Conservation (phyloP, 1,140 invertebrate genomes). For the Anastrepha obliqua region DNA sequence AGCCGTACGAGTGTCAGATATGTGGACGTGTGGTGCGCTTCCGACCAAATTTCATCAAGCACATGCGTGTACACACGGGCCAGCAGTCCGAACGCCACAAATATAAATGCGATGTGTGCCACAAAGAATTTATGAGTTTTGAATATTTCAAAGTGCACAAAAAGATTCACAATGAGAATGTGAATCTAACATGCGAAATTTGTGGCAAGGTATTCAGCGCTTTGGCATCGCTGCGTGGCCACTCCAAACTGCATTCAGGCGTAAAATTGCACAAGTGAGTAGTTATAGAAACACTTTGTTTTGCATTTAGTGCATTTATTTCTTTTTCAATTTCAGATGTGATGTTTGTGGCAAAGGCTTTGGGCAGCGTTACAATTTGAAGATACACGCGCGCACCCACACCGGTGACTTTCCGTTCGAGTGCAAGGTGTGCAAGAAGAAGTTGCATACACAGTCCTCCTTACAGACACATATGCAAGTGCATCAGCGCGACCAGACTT, state of each 20-base stretch:
- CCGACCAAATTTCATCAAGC: constrained; percentile 72
- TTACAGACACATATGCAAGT: constrained; percentile 73
- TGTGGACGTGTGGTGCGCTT: constrained; percentile 72
- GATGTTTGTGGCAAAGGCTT: constrained; percentile 77
- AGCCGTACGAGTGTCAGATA: constrained; percentile 73
- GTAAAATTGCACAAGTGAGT: constrained; percentile 73
- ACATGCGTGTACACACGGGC: constrained; percentile 72
- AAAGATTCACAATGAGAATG: constrained; percentile 73
- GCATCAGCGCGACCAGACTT: constrained; percentile 70
- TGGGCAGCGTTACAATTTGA: constrained; percentile 76
- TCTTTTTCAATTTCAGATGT: constrained; percentile 62
- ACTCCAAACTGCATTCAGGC: constrained; percentile 71
- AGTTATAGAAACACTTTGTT: neutral
- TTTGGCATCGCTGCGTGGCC: constrained; percentile 69
- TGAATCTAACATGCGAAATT: constrained; percentile 72
- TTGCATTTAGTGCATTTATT: neutral
- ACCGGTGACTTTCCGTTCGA: constrained; percentile 83
- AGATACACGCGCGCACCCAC: constrained; percentile 78
- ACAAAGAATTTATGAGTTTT: constrained; percentile 73
- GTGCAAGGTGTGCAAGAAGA: constrained; percentile 79
- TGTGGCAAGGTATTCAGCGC: constrained; percentile 74
- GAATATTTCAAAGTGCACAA: constrained; percentile 74
- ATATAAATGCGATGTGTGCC: constrained; percentile 74
- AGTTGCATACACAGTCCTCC: constrained; percentile 72
- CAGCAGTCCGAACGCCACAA: constrained; percentile 73